phyloP scores from a whole-genome alignment of 2,797 vertebrate species.

The Coregonus suidteri region DNA sequence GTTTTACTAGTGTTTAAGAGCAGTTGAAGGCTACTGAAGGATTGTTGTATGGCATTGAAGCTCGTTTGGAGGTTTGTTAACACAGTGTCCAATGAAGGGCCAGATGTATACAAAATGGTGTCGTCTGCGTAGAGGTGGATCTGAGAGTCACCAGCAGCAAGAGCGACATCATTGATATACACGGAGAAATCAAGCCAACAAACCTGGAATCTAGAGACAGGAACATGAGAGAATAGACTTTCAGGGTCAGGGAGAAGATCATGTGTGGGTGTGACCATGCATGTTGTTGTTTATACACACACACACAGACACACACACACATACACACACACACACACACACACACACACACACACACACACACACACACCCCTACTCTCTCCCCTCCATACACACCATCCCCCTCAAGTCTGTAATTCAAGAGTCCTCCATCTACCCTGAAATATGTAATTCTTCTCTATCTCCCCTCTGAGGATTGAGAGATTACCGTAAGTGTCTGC shows the following conservation, averaged over 20 bases:
- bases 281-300: not conserved
- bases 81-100: too few species aligned
- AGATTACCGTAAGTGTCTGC: slow-evolving; percentile 8
- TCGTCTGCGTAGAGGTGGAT: too few species aligned
- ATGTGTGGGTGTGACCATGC: not conserved
- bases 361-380: not conserved
- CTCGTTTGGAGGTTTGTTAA: too few species aligned
- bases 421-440: not conserved
- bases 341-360: not conserved
- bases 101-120: too few species aligned
- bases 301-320: not conserved
- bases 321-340: slow-evolving; percentile 5
- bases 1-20: too few species aligned
- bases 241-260: not conserved
- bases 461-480: not conserved
- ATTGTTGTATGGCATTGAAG: too few species aligned
- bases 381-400: not conserved
- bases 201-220: not conserved
- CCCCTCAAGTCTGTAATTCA: not conserved
- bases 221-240: not conserved
- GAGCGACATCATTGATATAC: too few species aligned
- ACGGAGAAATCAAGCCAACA: not conserved
- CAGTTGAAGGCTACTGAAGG: too few species aligned
- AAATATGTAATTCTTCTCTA: not conserved
- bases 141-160: too few species aligned